Percentiles rank a stretch among this genome's conserved stretches.
phyloP scores from a whole-genome alignment of 1,140 invertebrate species.

The Spodoptera frugiperda region DNA sequence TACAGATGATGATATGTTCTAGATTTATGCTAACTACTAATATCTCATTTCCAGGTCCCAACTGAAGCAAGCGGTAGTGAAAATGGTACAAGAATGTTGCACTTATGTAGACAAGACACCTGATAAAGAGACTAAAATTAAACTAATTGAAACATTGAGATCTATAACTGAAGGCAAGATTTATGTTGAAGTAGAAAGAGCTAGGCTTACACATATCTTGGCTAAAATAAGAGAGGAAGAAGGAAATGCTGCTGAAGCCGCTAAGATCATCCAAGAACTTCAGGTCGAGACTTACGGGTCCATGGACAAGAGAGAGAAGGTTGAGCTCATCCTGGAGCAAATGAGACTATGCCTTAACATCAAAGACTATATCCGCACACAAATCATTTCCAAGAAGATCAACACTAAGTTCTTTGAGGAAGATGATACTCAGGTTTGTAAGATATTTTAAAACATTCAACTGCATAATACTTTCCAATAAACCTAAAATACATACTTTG shows the following conservation, averaged over 20 bases:
- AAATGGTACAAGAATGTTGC: constrained; percentile 99
- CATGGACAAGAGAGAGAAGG: constrained; percentile 99
- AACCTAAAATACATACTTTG: too few relatives aligned
- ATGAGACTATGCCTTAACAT: constrained; percentile 98
- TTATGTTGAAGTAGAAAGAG: constrained; percentile 99
- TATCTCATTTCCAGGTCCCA: constrained; percentile 90
- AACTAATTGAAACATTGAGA: constrained; percentile 98
- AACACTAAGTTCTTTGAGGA: constrained; percentile 99
- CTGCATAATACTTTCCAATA: too few relatives aligned
- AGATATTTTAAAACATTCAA: neutral
- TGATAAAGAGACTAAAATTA: constrained; percentile 95
- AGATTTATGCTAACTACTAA: neutral
- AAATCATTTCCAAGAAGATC: constrained; percentile 99
- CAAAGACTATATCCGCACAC: constrained; percentile 98
- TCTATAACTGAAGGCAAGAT: constrained; percentile 99
- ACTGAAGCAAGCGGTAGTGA: constrained; percentile 98
- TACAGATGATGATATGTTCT: too few relatives aligned
- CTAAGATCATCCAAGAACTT: constrained; percentile 97
- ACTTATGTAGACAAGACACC: constrained; percentile 98
- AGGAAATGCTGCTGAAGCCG: constrained; percentile 95
- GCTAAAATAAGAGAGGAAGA: constrained; percentile 98
- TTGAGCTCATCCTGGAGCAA: constrained; percentile 99
- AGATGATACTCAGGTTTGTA: constrained; percentile 91
- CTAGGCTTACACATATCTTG: constrained; percentile 96
- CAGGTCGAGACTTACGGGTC: constrained; percentile 99